Base-by-base conservation (phyloP, 2,888 invertebrate genomes). In the Chymomyza caudatula region DNA sequence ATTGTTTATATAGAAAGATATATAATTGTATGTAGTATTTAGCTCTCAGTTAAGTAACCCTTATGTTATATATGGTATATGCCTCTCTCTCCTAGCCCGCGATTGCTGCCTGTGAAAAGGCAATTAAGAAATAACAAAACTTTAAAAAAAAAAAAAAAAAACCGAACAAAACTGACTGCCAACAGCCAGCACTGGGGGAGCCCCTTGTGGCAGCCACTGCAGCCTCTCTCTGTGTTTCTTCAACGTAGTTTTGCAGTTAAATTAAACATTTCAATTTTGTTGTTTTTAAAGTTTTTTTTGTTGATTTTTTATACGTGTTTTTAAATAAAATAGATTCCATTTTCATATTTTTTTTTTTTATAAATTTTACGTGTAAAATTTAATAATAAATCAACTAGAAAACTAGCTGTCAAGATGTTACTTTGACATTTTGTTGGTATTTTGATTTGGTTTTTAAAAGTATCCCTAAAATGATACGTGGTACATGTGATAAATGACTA, bases 281-380 rank as follows among this genome's bases (percentile, higher is more conserved):
- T 62, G 20, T 23, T 69, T 69, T 71, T 58, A 67, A 71, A 72
- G 71, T 70, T 72, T 71, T 71, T 15, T 70, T 75, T 66, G 60
- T 70, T 73, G 61, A 60, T 66, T 78, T 73, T 60, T 64, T 58
- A 69, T 73, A 65, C 58, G 65, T 76, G 54, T 80, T 78, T 66
- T 76, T 69, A 75, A 78, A 79, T 79, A 84, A 84, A 82, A 82
- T 79, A 79, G 71, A 63, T 77, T 82, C 67, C 69, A 67, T 72
- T 74, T 74, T 72, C 55, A 61, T 58, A 56, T 43, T 63, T 59
- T 59, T 43, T 52, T 59, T 69, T 77, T 72, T 68, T 74, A 78
- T 77, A 85, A 86, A 81, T 85, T 86, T 83, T 85, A 82, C 78
- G 81, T 83, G 78, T 86, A 78, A 80, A 87, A 86, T 87, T 88